Evolutionary conservation across 30 jellyfish, hydroid and myxozoan genomes (phyloP).

Genomic region (Pelagia noctiluca): DNA sequence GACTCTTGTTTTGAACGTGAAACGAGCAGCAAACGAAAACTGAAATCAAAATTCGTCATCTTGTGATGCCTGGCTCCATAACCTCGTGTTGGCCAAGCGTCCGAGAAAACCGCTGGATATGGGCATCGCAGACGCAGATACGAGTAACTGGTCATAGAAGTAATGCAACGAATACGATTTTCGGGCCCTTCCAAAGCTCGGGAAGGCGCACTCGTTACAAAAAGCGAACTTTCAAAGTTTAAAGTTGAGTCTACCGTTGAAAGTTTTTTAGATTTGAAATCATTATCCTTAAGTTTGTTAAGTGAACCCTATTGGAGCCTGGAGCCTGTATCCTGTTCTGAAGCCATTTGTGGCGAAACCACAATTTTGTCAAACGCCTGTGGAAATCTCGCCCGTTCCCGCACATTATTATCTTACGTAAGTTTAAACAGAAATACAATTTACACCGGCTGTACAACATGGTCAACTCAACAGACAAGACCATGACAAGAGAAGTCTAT

Average conservation of each 20-base stretch:
- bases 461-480: not conserved
- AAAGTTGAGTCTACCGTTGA: not conserved
- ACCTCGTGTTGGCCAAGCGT: not conserved
- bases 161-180: too few relatives aligned
- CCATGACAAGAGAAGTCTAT: not conserved
- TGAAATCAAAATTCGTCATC: not conserved
- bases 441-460: slow-evolving; percentile 7
- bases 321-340: not conserved
- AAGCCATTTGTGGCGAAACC: not conserved
- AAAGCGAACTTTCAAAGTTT: too few relatives aligned
- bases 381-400: not conserved
- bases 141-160: not conserved
- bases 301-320: not conserved
- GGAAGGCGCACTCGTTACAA: too few relatives aligned
- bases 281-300: not conserved
- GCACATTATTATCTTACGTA: not conserved
- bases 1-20: not conserved
- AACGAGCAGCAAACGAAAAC: not conserved
- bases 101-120: not conserved
- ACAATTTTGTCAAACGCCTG: not conserved
- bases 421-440: not conserved
- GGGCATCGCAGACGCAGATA: not conserved
- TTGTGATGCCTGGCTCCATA: not conserved
- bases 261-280: not conserved
- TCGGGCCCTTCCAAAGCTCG: too few relatives aligned